A percentile compares a stretch with the other conserved stretches of the same genome.
These are phyloP conservation scores for Acanthosepion lycidas DNA, from an alignment of 2,888 invertebrate genomes.

Conservation along the genomic window DNA sequence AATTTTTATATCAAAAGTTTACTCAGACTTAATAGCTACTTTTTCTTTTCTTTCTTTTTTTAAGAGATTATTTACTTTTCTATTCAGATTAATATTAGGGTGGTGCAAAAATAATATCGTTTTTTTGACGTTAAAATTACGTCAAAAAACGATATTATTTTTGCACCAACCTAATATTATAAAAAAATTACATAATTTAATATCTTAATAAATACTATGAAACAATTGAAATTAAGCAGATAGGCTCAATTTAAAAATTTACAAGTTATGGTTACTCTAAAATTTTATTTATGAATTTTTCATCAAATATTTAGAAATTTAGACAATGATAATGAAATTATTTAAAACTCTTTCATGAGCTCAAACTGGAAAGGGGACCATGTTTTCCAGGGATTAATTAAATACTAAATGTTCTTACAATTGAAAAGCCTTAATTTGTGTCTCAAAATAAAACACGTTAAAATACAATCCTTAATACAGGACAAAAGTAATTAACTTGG, in stretches of 20 bases:
- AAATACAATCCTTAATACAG: background rate
- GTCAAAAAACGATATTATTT: no score
- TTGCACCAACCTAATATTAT: no score
- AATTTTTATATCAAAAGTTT: no score
- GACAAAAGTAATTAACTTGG: background rate
- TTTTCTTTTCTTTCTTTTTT: no score
- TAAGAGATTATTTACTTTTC: no score
- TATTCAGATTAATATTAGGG: no score
- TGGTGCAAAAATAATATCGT: no score
- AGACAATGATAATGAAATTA: background rate
- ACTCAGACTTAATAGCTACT: no score
- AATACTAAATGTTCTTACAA: background rate
- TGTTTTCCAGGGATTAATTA: background rate
- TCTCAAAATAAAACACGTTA: no score
- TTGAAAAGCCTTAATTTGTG: background rate
- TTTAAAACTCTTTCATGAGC: background rate
- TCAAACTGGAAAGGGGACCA: background rate
- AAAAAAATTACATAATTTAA: background rate
- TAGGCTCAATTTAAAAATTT: background rate
- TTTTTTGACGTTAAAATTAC: no score
- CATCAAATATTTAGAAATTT: background rate
- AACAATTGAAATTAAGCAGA: background rate
- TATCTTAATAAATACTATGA: background rate
- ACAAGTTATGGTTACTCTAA: background rate
- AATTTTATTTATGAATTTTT: background rate